A percentile compares a stretch with the other conserved stretches of the same genome.
Evolutionary conservation across 2,888 invertebrate genomes (phyloP).

Genomic region (Baronia brevicornis): DNA sequence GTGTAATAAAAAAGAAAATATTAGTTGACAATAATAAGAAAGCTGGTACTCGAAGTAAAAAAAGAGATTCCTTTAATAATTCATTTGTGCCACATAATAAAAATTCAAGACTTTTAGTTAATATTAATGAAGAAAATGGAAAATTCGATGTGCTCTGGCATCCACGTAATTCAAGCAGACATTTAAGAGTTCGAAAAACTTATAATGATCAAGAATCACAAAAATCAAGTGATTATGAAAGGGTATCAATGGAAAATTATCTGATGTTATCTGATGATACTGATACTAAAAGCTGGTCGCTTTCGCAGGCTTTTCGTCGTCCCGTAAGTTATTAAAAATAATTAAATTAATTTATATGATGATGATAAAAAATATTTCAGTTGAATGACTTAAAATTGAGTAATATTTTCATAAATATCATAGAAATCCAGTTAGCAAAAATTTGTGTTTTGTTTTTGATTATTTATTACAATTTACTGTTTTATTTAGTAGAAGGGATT

Average conservation of each 20-base stretch:
- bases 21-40: conserved; percentile 41
- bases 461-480: too few species aligned
- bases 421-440: too few species aligned
- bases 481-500: too few species aligned
- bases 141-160: conserved; percentile 42
- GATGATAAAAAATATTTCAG: too few species aligned
- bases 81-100: conserved; percentile 22
- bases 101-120: conserved; percentile 42
- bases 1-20: conserved; percentile 36
- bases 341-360: background rate
- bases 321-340: conserved; percentile 17
- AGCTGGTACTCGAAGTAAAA: conserved; percentile 26
- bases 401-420: too few species aligned
- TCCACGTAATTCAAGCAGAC: conserved; percentile 33
- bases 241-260: conserved; percentile 26
- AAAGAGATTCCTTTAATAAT: conserved; percentile 18
- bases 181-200: conserved; percentile 36
- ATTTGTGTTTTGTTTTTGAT: too few species aligned
- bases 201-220: conserved; percentile 22
- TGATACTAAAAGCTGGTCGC: conserved; percentile 16
- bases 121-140: conserved; percentile 48
- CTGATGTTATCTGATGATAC: conserved; percentile 21
- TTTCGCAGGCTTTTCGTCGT: conserved; percentile 18
- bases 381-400: too few species aligned
- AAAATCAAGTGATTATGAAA: conserved; percentile 9